A percentile compares a stretch with the other conserved stretches of the same genome.
phyloP scores from a whole-genome alignment of 2,113 vertebrate species.

The Myotis lucifugus region DNA sequence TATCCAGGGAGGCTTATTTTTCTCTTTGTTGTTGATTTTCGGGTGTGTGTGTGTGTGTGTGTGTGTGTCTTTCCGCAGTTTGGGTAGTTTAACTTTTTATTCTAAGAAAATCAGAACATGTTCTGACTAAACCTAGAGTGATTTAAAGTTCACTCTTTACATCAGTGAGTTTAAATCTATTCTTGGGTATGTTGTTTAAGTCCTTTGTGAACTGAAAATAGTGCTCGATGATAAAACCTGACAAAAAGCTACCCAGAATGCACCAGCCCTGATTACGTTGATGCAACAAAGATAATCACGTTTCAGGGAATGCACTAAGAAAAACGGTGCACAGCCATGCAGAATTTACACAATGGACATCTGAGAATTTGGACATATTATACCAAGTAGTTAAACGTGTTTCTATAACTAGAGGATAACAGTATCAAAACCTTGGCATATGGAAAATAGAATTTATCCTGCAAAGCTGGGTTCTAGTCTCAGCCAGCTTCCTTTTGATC shows the following conservation, averaged over 20 bases:
- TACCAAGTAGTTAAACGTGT: background rate
- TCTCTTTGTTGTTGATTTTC: background rate
- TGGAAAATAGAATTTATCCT: conserved; percentile 20
- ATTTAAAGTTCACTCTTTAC: conserved; percentile 58
- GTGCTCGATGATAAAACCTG: conserved; percentile 55
- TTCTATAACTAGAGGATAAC: conserved; percentile 1
- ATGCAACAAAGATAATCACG: background rate
- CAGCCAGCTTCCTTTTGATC: background rate
- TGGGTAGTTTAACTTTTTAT: conserved; percentile 50
- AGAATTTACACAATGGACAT: conserved; percentile 10
- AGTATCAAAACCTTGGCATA: conserved; percentile 12
- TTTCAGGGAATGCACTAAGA: background rate
- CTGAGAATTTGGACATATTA: conserved; percentile 27
- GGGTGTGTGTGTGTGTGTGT: too few species aligned
- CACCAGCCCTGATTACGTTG: background rate
- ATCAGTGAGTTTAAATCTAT: conserved; percentile 61
- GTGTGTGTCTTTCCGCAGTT: background rate
- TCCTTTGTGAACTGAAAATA: conserved; percentile 69
- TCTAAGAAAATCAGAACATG: conserved; percentile 52
- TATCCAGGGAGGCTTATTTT: background rate
- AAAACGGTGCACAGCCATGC: background rate
- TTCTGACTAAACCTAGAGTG: conserved; percentile 54
- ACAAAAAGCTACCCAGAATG: conserved; percentile 49
- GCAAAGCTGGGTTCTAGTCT: background rate
- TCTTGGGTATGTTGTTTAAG: conserved; percentile 50